Evolutionary conservation across 2,888 invertebrate species (phyloP), one percentile per base, ranked within the genome.

Genomic region (Thumatha senex): DNA sequence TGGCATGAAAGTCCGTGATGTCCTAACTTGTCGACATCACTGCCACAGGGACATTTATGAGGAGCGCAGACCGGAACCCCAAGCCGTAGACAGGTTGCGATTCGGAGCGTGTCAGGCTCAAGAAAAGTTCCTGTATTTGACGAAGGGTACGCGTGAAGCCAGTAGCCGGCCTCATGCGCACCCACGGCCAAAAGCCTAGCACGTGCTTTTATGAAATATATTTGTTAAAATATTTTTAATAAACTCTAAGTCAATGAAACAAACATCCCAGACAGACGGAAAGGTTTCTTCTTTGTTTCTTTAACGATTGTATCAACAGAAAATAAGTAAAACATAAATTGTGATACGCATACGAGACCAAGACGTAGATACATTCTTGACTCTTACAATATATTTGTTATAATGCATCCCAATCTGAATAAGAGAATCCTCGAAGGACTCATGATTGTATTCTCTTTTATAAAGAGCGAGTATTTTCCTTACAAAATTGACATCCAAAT

Each of bases 401-500:
- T 80, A 83, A 86, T 86, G 80, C 80, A 71, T 76, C 76, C 75
- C 73, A 72, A 78, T 75, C 72, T 72, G 80, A 82, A 83, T 81
- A 76, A 76, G 75, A 70, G 79, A 82, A 71, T 59, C 60, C 74
- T 74, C 72, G 69, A 73, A 77, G 70, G 72, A 62, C 71, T 74
- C 81, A 77, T 81, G 81, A 82, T 82, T 82, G 82, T 86, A 83
- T 88, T 87, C 78, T 83, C 74, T 85, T 74, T 84, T 86, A 81
- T 83, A 86, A 83, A 86, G 78, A 87, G 80, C 78, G 78, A 81
- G 80, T 82, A 82, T 83, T 83, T 85, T 86, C 80, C 79, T 80
- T 82, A 81, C 86, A 84, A 91, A 90, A 86, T 89, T 89, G 89
- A 88, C 89, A 89, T 86, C 82, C 87, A 91, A 91, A 92, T 92